Base-by-base conservation (phyloP, 1,140 invertebrate genomes). In the Eulimnadia texana region DNA sequence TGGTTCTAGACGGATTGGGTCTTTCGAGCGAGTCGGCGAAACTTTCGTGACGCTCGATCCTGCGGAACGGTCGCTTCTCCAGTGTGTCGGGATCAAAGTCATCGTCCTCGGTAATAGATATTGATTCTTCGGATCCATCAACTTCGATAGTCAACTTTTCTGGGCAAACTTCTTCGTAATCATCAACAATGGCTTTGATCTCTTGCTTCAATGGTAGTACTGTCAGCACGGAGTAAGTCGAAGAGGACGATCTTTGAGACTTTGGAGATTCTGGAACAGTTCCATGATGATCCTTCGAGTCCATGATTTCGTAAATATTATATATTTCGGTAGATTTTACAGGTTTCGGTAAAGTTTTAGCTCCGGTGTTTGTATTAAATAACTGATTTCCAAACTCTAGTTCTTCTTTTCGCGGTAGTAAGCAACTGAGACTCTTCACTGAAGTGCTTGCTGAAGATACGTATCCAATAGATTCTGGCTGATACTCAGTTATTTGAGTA, bases 321-420 rank as follows among this genome's bases (percentile, higher is more conserved):
- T 20, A 29, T n/a, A 42, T 16, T 28, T 27, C 19, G 25, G 27
- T 51, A 20, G 16, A 27, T 22, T 51, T 61, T 24, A 61, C 25
- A 28, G 50, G 33, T 16, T 51, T 50, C 2, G 27, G 60, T 19
- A 63, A 20, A 10, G 62, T 63, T n/a, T 49, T 50, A 16, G 47
- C 25, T n/a, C 62, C 62, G n/a, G 62, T 63, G 24, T 42, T 29
- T 33, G 59, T 58, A 52, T 63, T 63, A 20, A 63, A 63, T 9
- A 63, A 29, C 19, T 58, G 53, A 54, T 63, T 63, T 23, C 62
- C 58, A 10, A 59, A 27, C 53, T 63, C 62, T 23, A 63, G 29
- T 19, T 62, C 62, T 27, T 63, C 62, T 27, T 56, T 50, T 2
- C 58, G 56, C 3, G 62, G 56, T 19, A 59, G 51, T 19, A 63